A percentile compares a stretch with the other conserved stretches of the same genome.
These are phyloP conservation scores for Litoditis marina DNA, from an alignment of 2,888 invertebrate species.

Conservation along the genomic window DNA sequence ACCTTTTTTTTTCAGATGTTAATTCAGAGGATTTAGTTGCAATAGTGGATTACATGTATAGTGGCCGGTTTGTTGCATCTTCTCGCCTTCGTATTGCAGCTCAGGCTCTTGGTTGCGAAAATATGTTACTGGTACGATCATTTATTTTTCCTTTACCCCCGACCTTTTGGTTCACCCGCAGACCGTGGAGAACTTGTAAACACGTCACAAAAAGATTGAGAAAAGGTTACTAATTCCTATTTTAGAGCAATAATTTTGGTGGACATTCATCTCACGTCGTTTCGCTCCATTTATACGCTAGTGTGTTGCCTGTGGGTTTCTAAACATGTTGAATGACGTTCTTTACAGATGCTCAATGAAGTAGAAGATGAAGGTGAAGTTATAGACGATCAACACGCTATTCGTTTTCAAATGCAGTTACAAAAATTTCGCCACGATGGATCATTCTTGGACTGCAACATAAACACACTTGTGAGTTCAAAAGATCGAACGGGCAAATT, in stretches of 20 bases:
- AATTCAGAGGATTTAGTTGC: constrained; percentile 18
- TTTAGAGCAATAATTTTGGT: too few relatives aligned
- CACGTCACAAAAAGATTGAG: too few relatives aligned
- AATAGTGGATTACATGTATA: constrained; percentile 35
- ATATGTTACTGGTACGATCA: constrained; percentile 4
- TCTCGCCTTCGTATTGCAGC: background rate
- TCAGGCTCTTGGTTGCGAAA: constrained; percentile 6
- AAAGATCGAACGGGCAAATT: background rate
- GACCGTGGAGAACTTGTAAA: too few relatives aligned
- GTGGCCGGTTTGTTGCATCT: constrained; percentile 13
- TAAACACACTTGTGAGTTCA: constrained; percentile 2
- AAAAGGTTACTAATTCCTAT: too few relatives aligned
- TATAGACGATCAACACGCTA: constrained; percentile 10
- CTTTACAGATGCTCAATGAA: background rate
- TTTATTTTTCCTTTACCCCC: too few relatives aligned
- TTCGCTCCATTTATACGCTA: too few relatives aligned
- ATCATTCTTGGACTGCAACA: constrained; percentile 16
- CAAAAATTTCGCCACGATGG: constrained; percentile 9
- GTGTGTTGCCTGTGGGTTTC: too few relatives aligned
- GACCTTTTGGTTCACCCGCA: too few relatives aligned
- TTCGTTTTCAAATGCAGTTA: constrained; percentile 6
- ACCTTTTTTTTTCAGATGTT: constrained; percentile 16
- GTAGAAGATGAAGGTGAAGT: constrained; percentile 3
- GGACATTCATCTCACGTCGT: too few relatives aligned
- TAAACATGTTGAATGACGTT: background rate